A percentile compares a stretch with the other conserved stretches of the same genome.
phyloP scores from a whole-genome alignment of 2,797 vertebrate species.

The Lagodon rhomboides region DNA sequence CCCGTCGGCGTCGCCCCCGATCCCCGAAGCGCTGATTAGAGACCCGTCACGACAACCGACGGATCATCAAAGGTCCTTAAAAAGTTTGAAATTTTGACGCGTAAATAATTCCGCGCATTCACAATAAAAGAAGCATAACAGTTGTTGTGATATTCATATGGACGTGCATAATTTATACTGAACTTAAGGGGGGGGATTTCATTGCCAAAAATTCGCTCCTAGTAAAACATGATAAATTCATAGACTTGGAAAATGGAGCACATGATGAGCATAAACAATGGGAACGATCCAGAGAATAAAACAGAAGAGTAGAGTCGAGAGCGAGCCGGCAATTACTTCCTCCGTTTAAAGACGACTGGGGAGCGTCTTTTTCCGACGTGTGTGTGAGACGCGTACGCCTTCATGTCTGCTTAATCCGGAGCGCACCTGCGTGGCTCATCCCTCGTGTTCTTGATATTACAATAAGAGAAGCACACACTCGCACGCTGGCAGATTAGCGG shows the following conservation, averaged over 20 bases:
- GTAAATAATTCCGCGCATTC: conserved; percentile 26
- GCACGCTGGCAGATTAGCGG: conserved; percentile 46
- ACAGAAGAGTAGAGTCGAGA: conserved; percentile 25
- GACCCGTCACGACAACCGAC: conserved; percentile 33
- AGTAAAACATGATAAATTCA: conserved; percentile 58
- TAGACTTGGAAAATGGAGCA: conserved; percentile 36
- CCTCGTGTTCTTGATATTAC: conserved; percentile 18
- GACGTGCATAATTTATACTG: conserved; percentile 52
- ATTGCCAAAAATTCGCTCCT: conserved; percentile 48
- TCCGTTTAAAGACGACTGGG: neutral
- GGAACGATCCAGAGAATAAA: conserved; percentile 32
- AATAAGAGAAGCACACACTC: conserved; percentile 31
- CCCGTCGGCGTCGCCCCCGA: conserved; percentile 4
- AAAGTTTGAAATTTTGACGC: conserved; percentile 31
- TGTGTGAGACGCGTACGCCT: neutral
- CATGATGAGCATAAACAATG: conserved; percentile 38
- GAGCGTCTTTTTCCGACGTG: neutral
- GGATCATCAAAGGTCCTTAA: conserved; percentile 21
- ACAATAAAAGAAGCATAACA: conserved; percentile 35
- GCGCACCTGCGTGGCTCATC: conserved; percentile 23
- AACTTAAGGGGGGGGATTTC: conserved; percentile 21
- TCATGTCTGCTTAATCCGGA: conserved; percentile 7
- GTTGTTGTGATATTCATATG: conserved; percentile 37
- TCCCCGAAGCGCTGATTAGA: conserved; percentile 32
- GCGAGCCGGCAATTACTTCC: neutral